phyloP scores from a whole-genome alignment of 2,113 vertebrate genomes.

The Paracanthobrama guichenoti region DNA sequence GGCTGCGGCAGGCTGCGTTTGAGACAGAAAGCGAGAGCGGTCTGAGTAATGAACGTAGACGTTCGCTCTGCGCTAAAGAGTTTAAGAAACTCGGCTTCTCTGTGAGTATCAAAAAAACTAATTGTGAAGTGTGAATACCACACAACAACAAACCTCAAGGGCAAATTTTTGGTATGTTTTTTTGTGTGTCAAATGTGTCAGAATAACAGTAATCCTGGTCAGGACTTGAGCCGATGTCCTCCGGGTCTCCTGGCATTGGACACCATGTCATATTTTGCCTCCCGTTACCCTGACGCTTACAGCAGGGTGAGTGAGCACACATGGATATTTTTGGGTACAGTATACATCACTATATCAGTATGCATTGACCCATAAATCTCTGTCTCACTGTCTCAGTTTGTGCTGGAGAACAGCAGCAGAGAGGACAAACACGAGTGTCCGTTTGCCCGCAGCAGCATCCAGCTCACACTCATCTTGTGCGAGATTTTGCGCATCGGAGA shows the following conservation, averaged over 20 bases:
- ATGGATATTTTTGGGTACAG: background rate
- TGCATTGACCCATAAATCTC: background rate
- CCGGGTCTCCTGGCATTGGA: slow-evolving; percentile 92
- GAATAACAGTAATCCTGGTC: slow-evolving; percentile 94
- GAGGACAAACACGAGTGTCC: slow-evolving; percentile 97
- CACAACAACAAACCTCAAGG: background rate
- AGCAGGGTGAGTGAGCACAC: slow-evolving; percentile 82
- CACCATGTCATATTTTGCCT: slow-evolving; percentile 92
- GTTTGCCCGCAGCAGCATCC: slow-evolving; percentile 94
- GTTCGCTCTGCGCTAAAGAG: slow-evolving; percentile 90
- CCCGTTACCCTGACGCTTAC: slow-evolving; percentile 84
- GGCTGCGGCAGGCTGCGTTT: slow-evolving; percentile 86
- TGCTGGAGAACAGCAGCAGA: slow-evolving; percentile 96
- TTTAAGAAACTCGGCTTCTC: slow-evolving; percentile 93
- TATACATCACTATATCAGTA: background rate
- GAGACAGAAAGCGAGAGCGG: slow-evolving; percentile 80
- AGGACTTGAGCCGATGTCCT: slow-evolving; percentile 86
- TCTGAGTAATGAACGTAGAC: slow-evolving; percentile 81
- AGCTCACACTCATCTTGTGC: slow-evolving; percentile 91
- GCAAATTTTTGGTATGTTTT: background rate
- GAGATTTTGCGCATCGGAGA: slow-evolving; percentile 93
- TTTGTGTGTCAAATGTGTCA: slow-evolving; percentile 61
- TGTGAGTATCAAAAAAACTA: slow-evolving; percentile 68
- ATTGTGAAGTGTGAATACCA: background rate
- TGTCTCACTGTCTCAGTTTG: slow-evolving; percentile 76